Evolutionary conservation across 2,797 vertebrate species (phyloP).

Genomic region (Siniperca scherzeri): DNA sequence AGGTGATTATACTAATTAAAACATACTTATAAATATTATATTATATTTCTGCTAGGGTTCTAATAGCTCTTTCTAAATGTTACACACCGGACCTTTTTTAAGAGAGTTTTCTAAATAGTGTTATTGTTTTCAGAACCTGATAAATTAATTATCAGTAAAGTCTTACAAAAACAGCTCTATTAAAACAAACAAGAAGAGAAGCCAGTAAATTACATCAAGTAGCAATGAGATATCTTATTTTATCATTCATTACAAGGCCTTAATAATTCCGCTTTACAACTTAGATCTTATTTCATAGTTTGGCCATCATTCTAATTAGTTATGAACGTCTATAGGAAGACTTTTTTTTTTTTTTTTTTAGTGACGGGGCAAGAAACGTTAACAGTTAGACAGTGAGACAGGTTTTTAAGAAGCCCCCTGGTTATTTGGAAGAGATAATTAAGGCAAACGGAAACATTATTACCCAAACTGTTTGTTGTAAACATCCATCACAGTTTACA

Average conservation of each 20-base stretch:
- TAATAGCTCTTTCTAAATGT: no score
- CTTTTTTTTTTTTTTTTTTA: no score
- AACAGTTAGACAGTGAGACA: background rate
- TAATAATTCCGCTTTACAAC: background rate
- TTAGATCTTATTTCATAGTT: background rate
- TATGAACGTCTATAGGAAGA: background rate
- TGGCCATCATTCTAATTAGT: background rate
- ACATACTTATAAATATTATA: no score
- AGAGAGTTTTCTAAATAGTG: constrained; percentile 5
- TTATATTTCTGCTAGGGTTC: no score
- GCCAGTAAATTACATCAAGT: constrained; percentile 25
- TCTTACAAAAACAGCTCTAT: constrained; percentile 23
- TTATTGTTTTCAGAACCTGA: constrained; percentile 40
- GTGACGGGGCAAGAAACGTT: background rate
- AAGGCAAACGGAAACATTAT: background rate
- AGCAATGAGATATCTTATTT: constrained; percentile 6
- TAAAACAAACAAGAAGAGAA: constrained; percentile 40
- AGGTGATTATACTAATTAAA: no score
- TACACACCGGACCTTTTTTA: background rate
- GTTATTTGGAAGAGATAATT: background rate
- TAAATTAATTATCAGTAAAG: constrained; percentile 26
- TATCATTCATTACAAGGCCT: background rate
- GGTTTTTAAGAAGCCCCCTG: background rate
- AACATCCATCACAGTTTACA: background rate
- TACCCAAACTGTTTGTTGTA: background rate